These are phyloP conservation scores for Drosophila anceps DNA, from an alignment of 2,888 invertebrate species.

Conservation along the genomic window DNA sequence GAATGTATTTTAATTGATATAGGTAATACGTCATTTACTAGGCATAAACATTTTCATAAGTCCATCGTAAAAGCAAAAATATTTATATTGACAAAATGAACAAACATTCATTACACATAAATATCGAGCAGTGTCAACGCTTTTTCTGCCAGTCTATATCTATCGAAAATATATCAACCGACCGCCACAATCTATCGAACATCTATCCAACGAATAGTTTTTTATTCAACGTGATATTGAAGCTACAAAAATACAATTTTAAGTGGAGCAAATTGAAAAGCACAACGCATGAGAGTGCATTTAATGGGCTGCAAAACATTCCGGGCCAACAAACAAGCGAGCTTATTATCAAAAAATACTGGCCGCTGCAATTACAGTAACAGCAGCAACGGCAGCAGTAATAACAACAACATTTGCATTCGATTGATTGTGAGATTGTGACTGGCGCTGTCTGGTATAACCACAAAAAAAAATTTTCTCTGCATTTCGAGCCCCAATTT, in stretches of 20 bases:
- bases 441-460: conserved; percentile 67
- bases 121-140: neutral
- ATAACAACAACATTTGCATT: conserved; percentile 50
- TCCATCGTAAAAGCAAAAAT: neutral
- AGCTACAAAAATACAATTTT: conserved; percentile 47
- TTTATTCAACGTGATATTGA: conserved; percentile 56
- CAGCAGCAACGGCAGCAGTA: conserved; percentile 25
- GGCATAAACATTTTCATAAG: neutral
- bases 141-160: neutral
- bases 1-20: neutral
- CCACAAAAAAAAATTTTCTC: conserved; percentile 75
- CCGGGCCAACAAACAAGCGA: conserved; percentile 51
- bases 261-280: conserved; percentile 57
- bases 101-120: neutral
- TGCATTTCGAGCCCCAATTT: conserved; percentile 54
- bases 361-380: conserved; percentile 23
- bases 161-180: conserved; percentile 21
- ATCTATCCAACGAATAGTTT: conserved; percentile 54
- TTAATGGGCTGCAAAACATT: conserved; percentile 69
- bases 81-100: neutral
- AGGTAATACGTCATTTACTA: neutral
- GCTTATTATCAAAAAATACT: conserved; percentile 39
- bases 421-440: conserved; percentile 52
- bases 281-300: conserved; percentile 72
- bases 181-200: conserved; percentile 35